Evolutionary conservation across 2,797 vertebrate genomes (phyloP), one percentile per base, ranked within the genome.

Genomic region (Dermochelys coriacea): DNA sequence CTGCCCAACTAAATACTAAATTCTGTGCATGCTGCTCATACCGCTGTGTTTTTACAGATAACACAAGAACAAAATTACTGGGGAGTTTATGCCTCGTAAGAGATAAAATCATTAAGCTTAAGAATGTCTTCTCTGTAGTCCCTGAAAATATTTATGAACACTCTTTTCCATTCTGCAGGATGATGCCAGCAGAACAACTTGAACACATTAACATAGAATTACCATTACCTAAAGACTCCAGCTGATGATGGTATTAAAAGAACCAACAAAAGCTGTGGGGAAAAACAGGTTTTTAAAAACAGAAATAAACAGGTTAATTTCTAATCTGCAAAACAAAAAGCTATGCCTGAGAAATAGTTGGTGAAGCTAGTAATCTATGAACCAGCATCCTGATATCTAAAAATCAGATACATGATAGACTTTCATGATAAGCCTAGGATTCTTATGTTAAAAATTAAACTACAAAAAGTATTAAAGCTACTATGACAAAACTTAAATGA

Each of bases 41-140:
- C 50, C 37, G 64, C 3, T 2, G 61, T 80, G 18, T 47, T 55
- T 83, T 89, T 71, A 75, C 16, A 90, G 75, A 91, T 85, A 41
- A 71, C 50, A 82, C 31, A 91, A 84, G 27, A 2, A 71, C 41
- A 92, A 12, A 51, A 90, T 45, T 88, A 87, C 15, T 31, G 52
- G 5, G 5, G 79, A 91, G 5, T 81, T 93, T 61, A 91, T 45
- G 91, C 59, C 86, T 14, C 37, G 14, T 18, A 89, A 80, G 25
- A 93, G 25, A 86, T 11, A 93, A 86, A 94, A 86, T 52, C 8
- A 86, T 89, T 89, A 86, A 68, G 37, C 57, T 89, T 86, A 88
- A 75, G 8, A 81, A 23, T 12, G 29, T 50, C n/a, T 86, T 45
- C 34, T 90, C 21, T 37, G 68, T 8, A 84, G n/a, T 21, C 52